Conservation (phyloP, 2,888 invertebrate species). For the Amphimallon solstitiale region DNA sequence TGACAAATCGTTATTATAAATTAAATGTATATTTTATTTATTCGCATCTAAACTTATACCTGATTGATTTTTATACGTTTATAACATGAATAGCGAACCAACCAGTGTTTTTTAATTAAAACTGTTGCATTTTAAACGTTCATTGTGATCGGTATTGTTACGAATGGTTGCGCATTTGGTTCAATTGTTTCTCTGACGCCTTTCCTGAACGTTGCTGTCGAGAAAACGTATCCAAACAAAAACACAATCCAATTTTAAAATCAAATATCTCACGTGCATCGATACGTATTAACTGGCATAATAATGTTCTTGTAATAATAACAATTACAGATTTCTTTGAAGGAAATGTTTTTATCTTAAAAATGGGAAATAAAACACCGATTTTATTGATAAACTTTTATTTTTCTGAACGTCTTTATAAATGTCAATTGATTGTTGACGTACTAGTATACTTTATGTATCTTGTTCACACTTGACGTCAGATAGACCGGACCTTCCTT, state of each 20-base stretch:
- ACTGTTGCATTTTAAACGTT: slow-evolving; percentile 4
- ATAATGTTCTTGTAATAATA: not conserved
- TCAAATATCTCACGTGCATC: slow-evolving; percentile 9
- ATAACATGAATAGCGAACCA: no score
- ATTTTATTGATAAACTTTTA: no score
- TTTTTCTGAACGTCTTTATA: no score
- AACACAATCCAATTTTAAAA: slow-evolving; percentile 12
- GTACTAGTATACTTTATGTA: no score
- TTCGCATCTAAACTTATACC: no score
- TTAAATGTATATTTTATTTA: no score
- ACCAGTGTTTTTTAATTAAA: slow-evolving; percentile 6
- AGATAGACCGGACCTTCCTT: no score
- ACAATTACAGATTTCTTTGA: slow-evolving; percentile 4
- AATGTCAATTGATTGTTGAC: no score
- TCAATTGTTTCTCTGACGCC: slow-evolving; percentile 13
- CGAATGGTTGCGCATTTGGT: slow-evolving; percentile 8
- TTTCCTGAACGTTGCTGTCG: slow-evolving; percentile 17
- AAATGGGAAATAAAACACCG: not conserved
- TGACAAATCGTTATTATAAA: no score
- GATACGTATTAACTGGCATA: not conserved
- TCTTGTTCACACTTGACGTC: no score
- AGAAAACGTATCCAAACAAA: slow-evolving; percentile 15
- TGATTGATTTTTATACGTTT: no score
- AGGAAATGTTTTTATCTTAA: not conserved
- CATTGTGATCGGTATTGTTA: slow-evolving; percentile 11